These are phyloP conservation scores for Varanus komodoensis DNA, from an alignment of 2,113 vertebrate genomes.

Conservation along the genomic window DNA sequence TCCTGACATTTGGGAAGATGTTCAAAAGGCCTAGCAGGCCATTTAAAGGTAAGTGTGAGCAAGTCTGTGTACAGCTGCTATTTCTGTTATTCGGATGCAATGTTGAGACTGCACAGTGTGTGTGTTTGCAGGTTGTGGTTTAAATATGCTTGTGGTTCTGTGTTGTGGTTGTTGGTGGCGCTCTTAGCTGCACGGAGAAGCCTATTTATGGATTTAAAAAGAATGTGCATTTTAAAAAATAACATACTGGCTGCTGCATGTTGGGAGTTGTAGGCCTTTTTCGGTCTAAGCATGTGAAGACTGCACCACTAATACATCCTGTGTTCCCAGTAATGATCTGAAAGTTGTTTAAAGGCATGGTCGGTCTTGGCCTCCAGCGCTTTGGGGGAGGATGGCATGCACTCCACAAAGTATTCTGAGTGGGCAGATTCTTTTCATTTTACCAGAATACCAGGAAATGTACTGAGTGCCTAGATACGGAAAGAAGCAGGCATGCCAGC, in stretches of 20 bases:
- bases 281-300: too few relatives aligned
- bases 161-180: background rate
- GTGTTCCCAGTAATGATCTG: background rate
- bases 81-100: background rate
- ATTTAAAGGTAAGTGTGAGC: background rate
- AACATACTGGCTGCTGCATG: too few relatives aligned
- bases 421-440: too few relatives aligned
- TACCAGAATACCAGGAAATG: too few relatives aligned
- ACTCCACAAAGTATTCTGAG: background rate
- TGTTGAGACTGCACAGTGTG: too few relatives aligned
- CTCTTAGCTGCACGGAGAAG: background rate
- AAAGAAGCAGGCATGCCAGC: background rate
- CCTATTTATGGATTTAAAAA: background rate
- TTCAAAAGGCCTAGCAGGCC: background rate
- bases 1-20: background rate
- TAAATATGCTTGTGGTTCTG: background rate
- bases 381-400: too few relatives aligned
- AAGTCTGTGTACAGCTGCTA: background rate
- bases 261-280: too few relatives aligned
- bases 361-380: background rate
- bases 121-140: background rate
- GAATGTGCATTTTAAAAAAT: background rate
- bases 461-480: background rate
- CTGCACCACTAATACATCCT: background rate
- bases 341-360: background rate